Conservation (phyloP, 2,113 vertebrate species). For the Nipponia nippon region DNA sequence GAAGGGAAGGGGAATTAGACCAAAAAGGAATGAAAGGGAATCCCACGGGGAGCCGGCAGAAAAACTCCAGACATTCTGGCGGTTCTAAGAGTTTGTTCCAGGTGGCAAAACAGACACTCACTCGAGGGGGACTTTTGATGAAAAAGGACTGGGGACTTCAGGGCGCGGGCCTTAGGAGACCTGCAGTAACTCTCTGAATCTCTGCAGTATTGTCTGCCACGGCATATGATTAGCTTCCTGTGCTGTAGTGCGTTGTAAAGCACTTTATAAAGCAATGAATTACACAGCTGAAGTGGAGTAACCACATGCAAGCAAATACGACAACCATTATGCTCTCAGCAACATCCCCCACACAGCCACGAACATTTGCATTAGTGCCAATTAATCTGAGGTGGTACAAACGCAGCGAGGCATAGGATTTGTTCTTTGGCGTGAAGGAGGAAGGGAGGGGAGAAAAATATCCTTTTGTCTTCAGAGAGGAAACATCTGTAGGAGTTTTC, state of each 20-base stretch:
- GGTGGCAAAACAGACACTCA: constrained; percentile 39
- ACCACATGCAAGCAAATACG: constrained; percentile 46
- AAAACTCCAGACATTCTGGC: constrained; percentile 37
- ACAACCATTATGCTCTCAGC: constrained; percentile 48
- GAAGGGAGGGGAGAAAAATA: constrained; percentile 32
- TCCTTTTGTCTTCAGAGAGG: constrained; percentile 33
- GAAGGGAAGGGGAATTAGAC: constrained; percentile 35
- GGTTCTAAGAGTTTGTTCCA: constrained; percentile 45
- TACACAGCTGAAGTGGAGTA: constrained; percentile 49
- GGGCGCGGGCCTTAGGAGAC: background rate
- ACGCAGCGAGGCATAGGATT: constrained; percentile 36
- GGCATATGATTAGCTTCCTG: constrained; percentile 6
- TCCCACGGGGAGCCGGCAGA: constrained; percentile 16
- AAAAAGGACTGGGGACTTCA: constrained; percentile 24
- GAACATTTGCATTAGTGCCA: constrained; percentile 43
- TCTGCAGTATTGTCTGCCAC: constrained; percentile 8
- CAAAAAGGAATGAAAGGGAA: constrained; percentile 50
- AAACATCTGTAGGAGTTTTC: constrained; percentile 53
- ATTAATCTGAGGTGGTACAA: constrained; percentile 52
- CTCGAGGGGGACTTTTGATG: background rate
- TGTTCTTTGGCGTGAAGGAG: constrained; percentile 47
- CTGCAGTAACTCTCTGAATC: background rate
- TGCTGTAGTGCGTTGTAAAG: background rate
- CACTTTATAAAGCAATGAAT: constrained; percentile 45
- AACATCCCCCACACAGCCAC: constrained; percentile 40